Base-by-base conservation (phyloP, 2,113 vertebrate species). In the Hippocampus comes region DNA sequence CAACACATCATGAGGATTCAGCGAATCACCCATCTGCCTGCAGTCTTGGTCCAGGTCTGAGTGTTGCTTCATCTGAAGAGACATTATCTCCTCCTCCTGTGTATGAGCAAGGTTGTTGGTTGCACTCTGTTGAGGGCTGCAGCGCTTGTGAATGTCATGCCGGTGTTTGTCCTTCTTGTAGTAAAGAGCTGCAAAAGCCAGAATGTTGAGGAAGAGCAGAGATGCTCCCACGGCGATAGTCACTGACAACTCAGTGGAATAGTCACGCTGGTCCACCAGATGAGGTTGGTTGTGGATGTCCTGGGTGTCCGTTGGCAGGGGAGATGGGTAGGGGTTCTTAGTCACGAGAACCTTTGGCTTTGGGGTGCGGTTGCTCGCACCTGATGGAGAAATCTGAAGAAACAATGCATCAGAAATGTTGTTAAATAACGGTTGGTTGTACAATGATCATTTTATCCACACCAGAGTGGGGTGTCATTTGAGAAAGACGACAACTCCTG, bases 11-110 rank as follows among this genome's bases (percentile, higher is more conserved):
- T 98, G 96, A 61, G 96, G 94, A 92, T 99, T 96, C 91, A 98
- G 93, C 83, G 95, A 93, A 89, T 98, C 89, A 0, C 85, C 95
- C 66, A 88, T 78, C 5, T 79, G 83, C 51, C 89, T 88, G 78
- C 97, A 98, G 91, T 98, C 97, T 85, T 95, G 95, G 90, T 97
- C 96, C 93, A 98, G 93, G 87, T 98, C 96, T 63, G 95, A 95
- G 93, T 97, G 97, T 93, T 98, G 96, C 94, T 99, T 99, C 97
- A 99, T 97, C 90, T 98, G 97, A 79, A 98, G 94, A 84, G 97
- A 98, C 97, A 99, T 99, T 87, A 99, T 96, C 90, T 99, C 97
- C 90, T 99, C 97, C 92, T 99, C 97, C 89, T 98, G 97, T 78
- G 95, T 95, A 80, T 98, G 97, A 70, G 96, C 94, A 74, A 99